Evolutionary conservation across 2,888 invertebrate genomes (phyloP), one percentile per base, ranked within the genome.

Genomic region (Arctia plantaginis): DNA sequence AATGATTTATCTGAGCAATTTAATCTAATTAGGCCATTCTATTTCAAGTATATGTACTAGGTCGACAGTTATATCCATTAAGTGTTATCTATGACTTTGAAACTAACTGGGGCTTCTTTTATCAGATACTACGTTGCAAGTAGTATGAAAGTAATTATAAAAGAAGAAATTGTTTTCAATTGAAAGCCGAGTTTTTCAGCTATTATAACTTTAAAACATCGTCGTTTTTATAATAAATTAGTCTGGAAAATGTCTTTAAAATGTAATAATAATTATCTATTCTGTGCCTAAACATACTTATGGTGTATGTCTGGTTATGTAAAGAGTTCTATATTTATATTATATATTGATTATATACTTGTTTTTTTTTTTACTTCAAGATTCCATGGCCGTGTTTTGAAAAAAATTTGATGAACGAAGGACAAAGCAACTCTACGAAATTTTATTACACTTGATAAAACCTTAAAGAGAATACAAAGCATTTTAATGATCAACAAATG

Each of bases 21-120:
- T 41, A 44, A 44, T 66, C 30, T 41, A 69, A 13, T 33, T 69
- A 69, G 41, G 30, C 30, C 27, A 27, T 18, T 41, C 35, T n/a
- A 62, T 27, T 69, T 12, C 59, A 69, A 69, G 39, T 27, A 59
- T 39, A 33, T n/a, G n/a, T 39, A 39, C 2, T 62, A 27, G 62
- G 41, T 69, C 62, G 41, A 30, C 39, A 62, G 41, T 69, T 62
- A 39, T 55, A 51, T 55, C 20, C 41, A 69, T 69, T 69, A 69
- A 41, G 59, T n/a, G 20, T 62, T 69, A 59, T 59, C 51, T 69
- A 59, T 69, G 62, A n/a, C 39, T 27, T 41, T 39, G 20, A 41
- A 69, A 69, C 27, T 35, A 23, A 55, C 59, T 27, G 27, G 18
- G 27, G 59, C 55, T 41, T 62, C 41, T 41, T 69, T 41, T 69